Percentiles rank a stretch among this genome's conserved stretches.
These are phyloP conservation scores for Caenorhabditis inopinata DNA, from an alignment of 1,140 invertebrate species.

Conservation along the genomic window DNA sequence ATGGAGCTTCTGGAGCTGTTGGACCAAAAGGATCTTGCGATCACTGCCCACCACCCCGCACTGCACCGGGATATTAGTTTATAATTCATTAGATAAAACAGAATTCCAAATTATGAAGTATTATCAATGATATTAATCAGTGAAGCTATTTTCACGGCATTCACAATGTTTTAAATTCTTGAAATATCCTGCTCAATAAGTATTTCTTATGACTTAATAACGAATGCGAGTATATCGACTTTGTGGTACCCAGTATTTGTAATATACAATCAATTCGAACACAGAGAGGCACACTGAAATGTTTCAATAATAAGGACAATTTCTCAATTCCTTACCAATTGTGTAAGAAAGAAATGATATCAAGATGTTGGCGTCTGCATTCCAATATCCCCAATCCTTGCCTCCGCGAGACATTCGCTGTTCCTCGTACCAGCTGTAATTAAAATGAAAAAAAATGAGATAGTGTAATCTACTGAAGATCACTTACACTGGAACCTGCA, in stretches of 20 bases:
- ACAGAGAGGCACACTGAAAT: conserved; percentile 5
- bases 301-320: not conserved
- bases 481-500: not conserved
- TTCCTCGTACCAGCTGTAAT: conserved; percentile 13
- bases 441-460: not conserved
- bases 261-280: not conserved
- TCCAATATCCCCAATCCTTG: conserved; percentile 21
- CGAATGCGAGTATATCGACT: not conserved
- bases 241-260: not conserved
- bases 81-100: too few species aligned
- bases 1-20: conserved; percentile 33
- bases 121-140: too few species aligned
- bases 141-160: too few species aligned
- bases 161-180: too few species aligned
- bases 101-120: too few species aligned
- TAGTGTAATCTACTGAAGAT: not conserved
- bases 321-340: not conserved
- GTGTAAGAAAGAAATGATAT: conserved; percentile 2
- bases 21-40: conserved; percentile 43
- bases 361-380: not conserved
- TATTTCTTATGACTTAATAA: too few species aligned
- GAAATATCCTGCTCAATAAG: too few species aligned
- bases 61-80: conserved; percentile 41
- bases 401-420: conserved; percentile 9
- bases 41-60: conserved; percentile 41